Conservation (phyloP, 2,797 vertebrate genomes). For the Falco columbarius region DNA sequence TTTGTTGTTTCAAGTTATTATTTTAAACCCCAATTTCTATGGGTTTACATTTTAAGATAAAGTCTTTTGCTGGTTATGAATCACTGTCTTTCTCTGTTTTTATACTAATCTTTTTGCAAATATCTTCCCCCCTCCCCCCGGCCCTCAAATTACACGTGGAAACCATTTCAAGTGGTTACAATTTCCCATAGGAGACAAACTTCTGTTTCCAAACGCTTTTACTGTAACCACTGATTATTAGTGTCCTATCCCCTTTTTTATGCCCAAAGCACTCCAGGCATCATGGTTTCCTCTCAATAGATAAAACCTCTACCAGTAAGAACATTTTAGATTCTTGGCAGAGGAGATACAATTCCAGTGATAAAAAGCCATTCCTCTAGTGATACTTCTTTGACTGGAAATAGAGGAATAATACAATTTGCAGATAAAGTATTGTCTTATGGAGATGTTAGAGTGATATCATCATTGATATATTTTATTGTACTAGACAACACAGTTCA, state of each 20-base stretch:
- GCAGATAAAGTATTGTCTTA: background rate
- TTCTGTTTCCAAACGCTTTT: background rate
- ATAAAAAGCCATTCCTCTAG: background rate
- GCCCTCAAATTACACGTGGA: background rate
- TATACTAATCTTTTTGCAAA: background rate
- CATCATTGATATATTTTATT: background rate
- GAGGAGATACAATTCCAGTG: background rate
- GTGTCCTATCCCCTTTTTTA: background rate
- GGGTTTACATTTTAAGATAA: background rate
- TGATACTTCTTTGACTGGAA: background rate
- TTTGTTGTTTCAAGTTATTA: background rate
- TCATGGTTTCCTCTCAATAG: background rate
- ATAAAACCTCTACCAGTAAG: background rate
- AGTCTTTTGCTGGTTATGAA: background rate
- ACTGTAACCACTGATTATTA: background rate
- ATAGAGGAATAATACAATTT: background rate
- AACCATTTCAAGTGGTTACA: background rate
- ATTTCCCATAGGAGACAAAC: background rate
- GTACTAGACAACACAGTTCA: background rate
- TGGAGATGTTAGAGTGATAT: background rate
- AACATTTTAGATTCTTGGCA: background rate
- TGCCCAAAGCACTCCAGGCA: background rate
- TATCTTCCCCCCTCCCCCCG: background rate
- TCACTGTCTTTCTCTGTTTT: background rate
- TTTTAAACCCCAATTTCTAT: background rate